These are phyloP conservation scores for Xiphophorus maculatus DNA, from an alignment of 2,113 vertebrate species.

Conservation along the genomic window DNA sequence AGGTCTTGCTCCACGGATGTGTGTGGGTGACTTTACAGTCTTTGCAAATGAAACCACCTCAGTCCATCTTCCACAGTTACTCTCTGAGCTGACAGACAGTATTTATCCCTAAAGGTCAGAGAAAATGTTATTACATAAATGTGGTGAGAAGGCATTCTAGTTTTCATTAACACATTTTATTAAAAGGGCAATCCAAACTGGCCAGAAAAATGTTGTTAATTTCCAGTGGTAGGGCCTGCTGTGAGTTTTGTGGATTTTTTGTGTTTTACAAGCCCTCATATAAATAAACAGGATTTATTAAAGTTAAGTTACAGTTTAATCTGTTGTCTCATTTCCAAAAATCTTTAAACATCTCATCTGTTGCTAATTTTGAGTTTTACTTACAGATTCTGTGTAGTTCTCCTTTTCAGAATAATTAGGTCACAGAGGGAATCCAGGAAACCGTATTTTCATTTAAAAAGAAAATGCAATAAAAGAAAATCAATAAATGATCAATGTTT, in stretches of 20 bases:
- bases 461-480: neutral
- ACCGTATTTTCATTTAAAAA: neutral
- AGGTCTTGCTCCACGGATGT: slow-evolving; percentile 17
- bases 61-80: neutral
- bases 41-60: neutral
- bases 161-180: neutral
- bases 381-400: too few relatives aligned
- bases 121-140: neutral
- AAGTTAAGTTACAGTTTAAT: neutral
- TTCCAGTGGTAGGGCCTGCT: neutral
- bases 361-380: neutral
- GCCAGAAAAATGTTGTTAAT: neutral
- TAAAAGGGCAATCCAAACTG: neutral
- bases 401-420: too few relatives aligned
- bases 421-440: too few relatives aligned
- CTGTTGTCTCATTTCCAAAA: neutral
- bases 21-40: neutral
- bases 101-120: neutral
- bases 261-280: neutral
- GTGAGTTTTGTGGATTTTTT: neutral
- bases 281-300: neutral
- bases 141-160: neutral
- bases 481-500: neutral
- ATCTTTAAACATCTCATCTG: neutral
- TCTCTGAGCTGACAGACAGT: neutral